Evolutionary conservation across 2,113 vertebrate species (phyloP), one percentile per base, ranked within the genome.

Genomic region (Syngnathus typhle): DNA sequence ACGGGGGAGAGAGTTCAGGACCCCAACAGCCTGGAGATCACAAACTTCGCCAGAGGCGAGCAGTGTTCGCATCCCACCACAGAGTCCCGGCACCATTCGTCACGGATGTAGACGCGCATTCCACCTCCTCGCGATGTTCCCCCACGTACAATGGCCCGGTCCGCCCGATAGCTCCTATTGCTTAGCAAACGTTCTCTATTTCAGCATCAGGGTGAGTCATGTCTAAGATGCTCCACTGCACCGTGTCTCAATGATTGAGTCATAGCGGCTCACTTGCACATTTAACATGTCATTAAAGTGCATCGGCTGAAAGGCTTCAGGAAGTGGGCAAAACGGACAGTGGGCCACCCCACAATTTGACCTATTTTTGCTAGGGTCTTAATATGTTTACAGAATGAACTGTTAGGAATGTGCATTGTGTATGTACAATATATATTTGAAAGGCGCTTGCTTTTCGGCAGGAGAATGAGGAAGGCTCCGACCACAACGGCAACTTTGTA

Each of bases 401-500:
- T 43, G 32, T 27, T 8, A 18, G 13, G 15, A 36, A 64, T 47
- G 62, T 47, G 5, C 8, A 36, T 36, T 62, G 9, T n/a, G 19
- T 27, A 38, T n/a, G 63, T 12, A 55, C 70, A 60, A 6, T 23
- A 27, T 38, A 3, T 37, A 18, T 80, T 74, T 60, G 73, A 67
- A 68, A 15, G 38, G 11, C 65, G 37, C 38, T 60, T 72, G 55
- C 36, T 79, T 73, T 79, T 46, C 62, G 9, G 54, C 79, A 93
- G 91, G 91, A 93, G 82, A 86, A 76, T 27, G 89, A 92, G 70
- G 89, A 89, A 21, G 87, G 88, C 18, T 65, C 64, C 2, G 89
- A 91, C 49, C 77, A 87, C 76, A 59, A 76, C 71, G 72, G 43
- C 77, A 87, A 59, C 84, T 97, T 93, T 73, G 83, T 91, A 37